Percentiles rank a stretch among this genome's conserved stretches.
These are phyloP conservation scores for Heptranchias perlo DNA, from an alignment of 2,113 vertebrate species.

Conservation along the genomic window DNA sequence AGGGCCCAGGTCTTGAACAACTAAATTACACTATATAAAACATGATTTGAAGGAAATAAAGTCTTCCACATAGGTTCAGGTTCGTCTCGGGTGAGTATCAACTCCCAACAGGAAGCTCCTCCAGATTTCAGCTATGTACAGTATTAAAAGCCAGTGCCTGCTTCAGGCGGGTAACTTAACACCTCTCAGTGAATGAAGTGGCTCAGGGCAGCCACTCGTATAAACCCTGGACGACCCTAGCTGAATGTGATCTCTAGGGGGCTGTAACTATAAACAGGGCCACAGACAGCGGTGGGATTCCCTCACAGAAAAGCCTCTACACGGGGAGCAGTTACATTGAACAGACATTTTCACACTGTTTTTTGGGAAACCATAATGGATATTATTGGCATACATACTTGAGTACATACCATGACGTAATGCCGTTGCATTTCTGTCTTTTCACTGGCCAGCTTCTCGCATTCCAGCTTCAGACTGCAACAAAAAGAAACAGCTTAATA, in stretches of 20 bases:
- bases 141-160: neutral
- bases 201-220: neutral
- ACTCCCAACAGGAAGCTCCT: neutral
- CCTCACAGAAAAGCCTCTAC: neutral
- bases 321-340: neutral
- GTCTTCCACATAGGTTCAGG: neutral
- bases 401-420: conserved; percentile 66
- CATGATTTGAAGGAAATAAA: neutral
- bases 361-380: neutral
- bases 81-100: neutral
- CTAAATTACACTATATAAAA: neutral
- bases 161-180: neutral
- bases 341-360: neutral
- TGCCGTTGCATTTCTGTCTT: conserved; percentile 72
- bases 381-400: conserved; percentile 36
- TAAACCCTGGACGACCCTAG: neutral
- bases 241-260: neutral
- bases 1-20: no score
- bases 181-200: neutral
- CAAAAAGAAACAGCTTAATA: conserved; percentile 18
- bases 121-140: neutral
- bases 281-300: neutral
- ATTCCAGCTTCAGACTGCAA: conserved; percentile 68
- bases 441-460: conserved; percentile 68
- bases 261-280: neutral